Conservation (phyloP, 1,140 invertebrate species). For the Ruditapes philippinarum region DNA sequence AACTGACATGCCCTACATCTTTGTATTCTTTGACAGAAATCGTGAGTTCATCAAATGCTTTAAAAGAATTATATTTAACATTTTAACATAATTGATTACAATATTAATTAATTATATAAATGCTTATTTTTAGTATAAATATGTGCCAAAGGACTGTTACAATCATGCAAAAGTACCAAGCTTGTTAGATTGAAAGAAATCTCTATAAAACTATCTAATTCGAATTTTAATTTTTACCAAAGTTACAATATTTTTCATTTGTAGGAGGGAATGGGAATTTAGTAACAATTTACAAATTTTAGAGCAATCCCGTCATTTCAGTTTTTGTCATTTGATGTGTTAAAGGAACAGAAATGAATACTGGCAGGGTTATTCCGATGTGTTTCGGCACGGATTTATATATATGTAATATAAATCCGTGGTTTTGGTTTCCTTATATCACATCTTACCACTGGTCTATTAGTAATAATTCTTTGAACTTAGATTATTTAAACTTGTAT, state of each 20-base stretch:
- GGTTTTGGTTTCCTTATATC: neutral
- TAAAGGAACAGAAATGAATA: neutral
- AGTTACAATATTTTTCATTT: too few species aligned
- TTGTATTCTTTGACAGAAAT: slow-evolving; percentile 50
- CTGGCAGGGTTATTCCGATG: neutral
- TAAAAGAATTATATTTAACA: neutral
- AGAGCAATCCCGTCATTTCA: too few species aligned
- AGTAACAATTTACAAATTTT: too few species aligned
- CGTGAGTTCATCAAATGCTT: neutral
- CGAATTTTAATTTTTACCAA: neutral
- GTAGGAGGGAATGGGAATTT: too few species aligned
- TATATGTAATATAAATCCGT: neutral
- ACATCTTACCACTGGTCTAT: neutral
- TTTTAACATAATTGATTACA: neutral
- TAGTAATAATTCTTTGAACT: neutral
- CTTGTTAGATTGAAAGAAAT: neutral
- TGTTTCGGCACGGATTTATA: neutral
- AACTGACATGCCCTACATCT: slow-evolving; percentile 48
- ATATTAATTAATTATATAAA: too few species aligned
- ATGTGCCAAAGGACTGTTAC: too few species aligned
- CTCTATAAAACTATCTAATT: neutral
- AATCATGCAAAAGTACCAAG: neutral
- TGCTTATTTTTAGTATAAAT: neutral
- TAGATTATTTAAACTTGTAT: neutral
- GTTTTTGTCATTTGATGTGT: neutral